Conservation (phyloP, 2,888 invertebrate species). For the Stenodema calcarata region DNA sequence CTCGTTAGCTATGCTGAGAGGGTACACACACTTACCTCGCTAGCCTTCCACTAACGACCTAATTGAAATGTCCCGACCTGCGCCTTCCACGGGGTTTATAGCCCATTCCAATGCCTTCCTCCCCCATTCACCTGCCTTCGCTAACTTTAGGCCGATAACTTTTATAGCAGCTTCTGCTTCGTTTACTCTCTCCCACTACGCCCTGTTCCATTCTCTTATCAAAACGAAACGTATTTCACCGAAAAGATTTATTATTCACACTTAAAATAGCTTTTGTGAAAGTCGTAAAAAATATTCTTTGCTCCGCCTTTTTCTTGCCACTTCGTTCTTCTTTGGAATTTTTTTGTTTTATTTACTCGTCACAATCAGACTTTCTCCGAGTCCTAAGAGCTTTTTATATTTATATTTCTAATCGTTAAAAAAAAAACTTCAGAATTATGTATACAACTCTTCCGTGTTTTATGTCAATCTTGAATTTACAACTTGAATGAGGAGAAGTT, state of each 20-base stretch:
- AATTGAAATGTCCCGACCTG: constrained; percentile 48
- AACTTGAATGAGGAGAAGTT: no score
- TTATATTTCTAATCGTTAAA: neutral
- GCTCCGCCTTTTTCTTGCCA: neutral
- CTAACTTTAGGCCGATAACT: constrained; percentile 29
- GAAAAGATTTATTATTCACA: constrained; percentile 26
- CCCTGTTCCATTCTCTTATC: constrained; percentile 18
- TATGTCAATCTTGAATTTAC: no score
- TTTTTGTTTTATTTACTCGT: neutral
- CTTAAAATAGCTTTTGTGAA: constrained; percentile 9
- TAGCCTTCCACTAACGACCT: constrained; percentile 43
- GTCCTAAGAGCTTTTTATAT: neutral
- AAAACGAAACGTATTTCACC: constrained; percentile 38
- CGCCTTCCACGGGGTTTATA: constrained; percentile 35
- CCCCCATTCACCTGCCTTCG: neutral
- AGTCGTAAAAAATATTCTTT: neutral
- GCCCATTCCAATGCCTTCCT: constrained; percentile 34
- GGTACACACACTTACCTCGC: constrained; percentile 47
- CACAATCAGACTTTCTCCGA: neutral
- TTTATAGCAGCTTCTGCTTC: constrained; percentile 33
- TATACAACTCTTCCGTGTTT: no score
- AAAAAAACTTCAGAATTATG: no score
- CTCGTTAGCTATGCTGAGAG: constrained; percentile 49
- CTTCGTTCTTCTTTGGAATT: neutral
- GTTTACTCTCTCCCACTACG: neutral